phyloP scores from a whole-genome alignment of 2,797 vertebrate genomes.

The Mormyrus proboscirostris region DNA sequence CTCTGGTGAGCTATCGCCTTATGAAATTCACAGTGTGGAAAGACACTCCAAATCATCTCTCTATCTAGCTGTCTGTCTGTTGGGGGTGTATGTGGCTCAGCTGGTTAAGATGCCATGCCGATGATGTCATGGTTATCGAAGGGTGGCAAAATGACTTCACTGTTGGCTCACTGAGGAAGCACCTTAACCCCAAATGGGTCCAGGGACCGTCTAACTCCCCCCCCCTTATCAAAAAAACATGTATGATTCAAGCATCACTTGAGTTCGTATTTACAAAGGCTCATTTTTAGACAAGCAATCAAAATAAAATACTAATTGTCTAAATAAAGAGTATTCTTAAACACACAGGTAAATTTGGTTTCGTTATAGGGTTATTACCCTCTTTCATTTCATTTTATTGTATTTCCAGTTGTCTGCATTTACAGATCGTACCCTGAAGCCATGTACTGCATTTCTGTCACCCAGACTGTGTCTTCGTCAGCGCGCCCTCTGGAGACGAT shows the following conservation, averaged over 20 bases:
- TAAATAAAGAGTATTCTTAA: neutral
- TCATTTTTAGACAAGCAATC: neutral
- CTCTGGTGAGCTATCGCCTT: constrained; percentile 47
- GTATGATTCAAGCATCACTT: neutral
- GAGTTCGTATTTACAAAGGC: neutral
- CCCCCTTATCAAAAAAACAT: neutral
- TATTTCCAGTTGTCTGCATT: neutral
- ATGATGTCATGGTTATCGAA: neutral
- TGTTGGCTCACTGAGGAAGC: neutral
- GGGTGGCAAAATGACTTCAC: neutral
- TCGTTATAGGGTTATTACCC: neutral
- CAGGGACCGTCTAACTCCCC: neutral
- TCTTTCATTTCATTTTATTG: too few relatives aligned
- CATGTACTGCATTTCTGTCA: neutral
- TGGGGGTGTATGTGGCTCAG: neutral
- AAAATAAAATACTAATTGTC: neutral
- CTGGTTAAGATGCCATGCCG: neutral
- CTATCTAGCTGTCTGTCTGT: neutral
- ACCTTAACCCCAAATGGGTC: neutral
- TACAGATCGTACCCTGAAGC: neutral
- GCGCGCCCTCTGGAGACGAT: constrained; percentile 50
- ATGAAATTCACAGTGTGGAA: neutral
- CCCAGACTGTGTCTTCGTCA: constrained; percentile 52
- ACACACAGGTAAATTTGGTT: neutral
- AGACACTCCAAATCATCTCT: neutral